These are phyloP conservation scores for Melospiza georgiana DNA, from an alignment of 2,113 vertebrate genomes.

Conservation along the genomic window DNA sequence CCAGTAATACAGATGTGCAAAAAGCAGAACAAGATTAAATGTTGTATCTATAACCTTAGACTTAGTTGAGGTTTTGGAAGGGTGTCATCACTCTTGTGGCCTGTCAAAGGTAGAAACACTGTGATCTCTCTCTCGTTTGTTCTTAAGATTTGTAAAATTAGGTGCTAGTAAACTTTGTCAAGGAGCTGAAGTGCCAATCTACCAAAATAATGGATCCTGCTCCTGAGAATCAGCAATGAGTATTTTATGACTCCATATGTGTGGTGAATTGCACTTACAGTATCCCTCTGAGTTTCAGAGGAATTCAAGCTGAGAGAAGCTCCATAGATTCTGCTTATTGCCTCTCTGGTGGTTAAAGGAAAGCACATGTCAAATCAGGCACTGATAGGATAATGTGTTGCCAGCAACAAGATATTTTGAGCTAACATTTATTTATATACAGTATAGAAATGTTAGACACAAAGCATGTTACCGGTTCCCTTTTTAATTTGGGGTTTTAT, in stretches of 20 bases:
- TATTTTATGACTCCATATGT: not conserved
- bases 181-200: not conserved
- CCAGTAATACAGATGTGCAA: not conserved
- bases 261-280: not conserved
- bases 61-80: not conserved
- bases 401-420: conserved; percentile 1
- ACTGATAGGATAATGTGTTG: not conserved
- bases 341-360: not conserved
- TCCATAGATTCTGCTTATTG: not conserved
- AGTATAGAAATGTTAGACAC: not conserved
- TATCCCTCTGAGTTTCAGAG: not conserved
- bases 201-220: conserved; percentile 20
- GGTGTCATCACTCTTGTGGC: not conserved
- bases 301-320: not conserved
- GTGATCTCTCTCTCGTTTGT: not conserved
- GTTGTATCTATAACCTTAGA: not conserved
- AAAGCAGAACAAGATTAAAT: not conserved
- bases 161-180: not conserved
- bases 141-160: not conserved
- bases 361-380: conserved; percentile 15
- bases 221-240: not conserved
- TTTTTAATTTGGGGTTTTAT: not conserved
- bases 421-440: not conserved
- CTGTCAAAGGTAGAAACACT: not conserved
- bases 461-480: not conserved